Base-by-base conservation (phyloP, 1,140 invertebrate species). In the Drosophila busckii region DNA sequence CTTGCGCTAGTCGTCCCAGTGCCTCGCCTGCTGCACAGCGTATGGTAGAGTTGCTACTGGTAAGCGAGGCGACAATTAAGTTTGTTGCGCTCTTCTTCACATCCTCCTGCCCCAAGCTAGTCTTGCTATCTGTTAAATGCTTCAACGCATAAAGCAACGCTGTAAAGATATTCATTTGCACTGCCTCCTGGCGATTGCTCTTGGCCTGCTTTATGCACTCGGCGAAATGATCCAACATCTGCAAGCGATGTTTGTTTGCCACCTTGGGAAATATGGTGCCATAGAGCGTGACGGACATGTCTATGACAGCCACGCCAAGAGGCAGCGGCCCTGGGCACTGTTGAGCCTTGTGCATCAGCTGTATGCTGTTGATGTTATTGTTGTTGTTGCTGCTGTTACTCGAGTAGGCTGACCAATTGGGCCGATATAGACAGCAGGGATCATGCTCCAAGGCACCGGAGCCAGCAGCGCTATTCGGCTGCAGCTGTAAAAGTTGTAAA, bases 141-240 rank as follows among this genome's bases (percentile, higher is more conserved):
- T 97, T 96, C 20, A 99, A 88, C 4, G 96, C 96, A 71, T 94
- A 93, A 12, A 99, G 88, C 2, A 99, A 88, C 4, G 97, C 96
- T 8, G 97, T 96, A 84, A 99, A 98, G 34, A 99, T 94, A 88
- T 99, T 99, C 88, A 98, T 95, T 86, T 98, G 97, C 10, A 99
- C 94, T 1, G 97, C 97, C 87, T 99, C 97, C 86, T 97, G 96
- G 10, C 96, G 90, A 1, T 92, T 91, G 4, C 95, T 96, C 87
- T 98, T 98, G 0, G 96, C 95, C 73, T 96, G 95, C 65, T 94
- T 93, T 38, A 99, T 96, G 84, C 96, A 98, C 78, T 99, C 97
- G 22, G 92, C 91, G 82, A 99, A 99, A 86, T 99, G 98, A 50
- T 98, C 95, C 22, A 99, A 88, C 93, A 99, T 98, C 89, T 99